Conservation (phyloP, 2,113 vertebrate species). For the Ictidomys tridecemlineatus region DNA sequence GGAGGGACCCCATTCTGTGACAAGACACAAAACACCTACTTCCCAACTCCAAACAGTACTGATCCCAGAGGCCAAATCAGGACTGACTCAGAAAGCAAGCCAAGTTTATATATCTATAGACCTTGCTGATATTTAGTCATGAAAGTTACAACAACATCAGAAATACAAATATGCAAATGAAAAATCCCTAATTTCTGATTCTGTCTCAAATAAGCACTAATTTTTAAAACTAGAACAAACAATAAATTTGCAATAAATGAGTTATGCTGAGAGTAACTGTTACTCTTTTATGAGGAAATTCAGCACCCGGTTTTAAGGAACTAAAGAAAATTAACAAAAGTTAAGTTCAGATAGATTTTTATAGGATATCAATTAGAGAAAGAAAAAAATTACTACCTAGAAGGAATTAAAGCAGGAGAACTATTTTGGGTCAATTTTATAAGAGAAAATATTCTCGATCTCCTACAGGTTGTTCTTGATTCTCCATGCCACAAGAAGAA, state of each 20-base stretch:
- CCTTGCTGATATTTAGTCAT: not conserved
- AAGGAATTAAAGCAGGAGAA: slow-evolving; percentile 47
- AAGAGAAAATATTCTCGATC: slow-evolving; percentile 40
- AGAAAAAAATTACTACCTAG: slow-evolving; percentile 6
- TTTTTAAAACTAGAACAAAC: slow-evolving; percentile 23
- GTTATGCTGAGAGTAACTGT: not conserved
- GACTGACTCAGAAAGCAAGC: not conserved
- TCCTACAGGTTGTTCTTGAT: slow-evolving; percentile 16
- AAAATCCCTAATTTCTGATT: not conserved
- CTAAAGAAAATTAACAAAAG: slow-evolving; percentile 36
- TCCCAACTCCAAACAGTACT: not conserved
- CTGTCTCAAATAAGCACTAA: not conserved
- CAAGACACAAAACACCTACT: not conserved
- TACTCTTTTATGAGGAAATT: slow-evolving; percentile 7
- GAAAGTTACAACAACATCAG: not conserved
- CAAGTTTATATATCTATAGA: not conserved
- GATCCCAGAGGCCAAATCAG: not conserved
- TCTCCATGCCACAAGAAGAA: not conserved
- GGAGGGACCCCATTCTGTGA: not conserved
- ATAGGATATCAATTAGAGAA: not conserved
- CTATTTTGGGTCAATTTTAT: slow-evolving; percentile 37
- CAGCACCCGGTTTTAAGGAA: slow-evolving; percentile 31
- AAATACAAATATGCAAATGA: slow-evolving; percentile 21
- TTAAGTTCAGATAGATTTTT: slow-evolving; percentile 13
- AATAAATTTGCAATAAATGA: not conserved